These are phyloP conservation scores for Daubentonia madagascariensis DNA, from an alignment of 2,113 vertebrate species.

Conservation along the genomic window DNA sequence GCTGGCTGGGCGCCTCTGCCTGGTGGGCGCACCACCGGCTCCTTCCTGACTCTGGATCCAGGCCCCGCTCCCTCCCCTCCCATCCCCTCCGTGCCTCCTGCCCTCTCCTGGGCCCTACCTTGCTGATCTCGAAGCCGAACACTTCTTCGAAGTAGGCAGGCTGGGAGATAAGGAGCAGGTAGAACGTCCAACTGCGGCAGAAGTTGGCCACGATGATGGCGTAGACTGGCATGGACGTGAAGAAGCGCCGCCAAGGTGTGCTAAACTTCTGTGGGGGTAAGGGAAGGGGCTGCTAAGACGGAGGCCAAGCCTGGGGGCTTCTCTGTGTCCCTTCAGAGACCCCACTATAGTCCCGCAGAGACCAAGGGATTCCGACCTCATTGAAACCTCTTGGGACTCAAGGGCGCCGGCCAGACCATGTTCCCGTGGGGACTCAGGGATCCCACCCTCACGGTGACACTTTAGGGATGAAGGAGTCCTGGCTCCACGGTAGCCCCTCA, in stretches of 20 bases:
- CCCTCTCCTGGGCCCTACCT: conserved; percentile 79
- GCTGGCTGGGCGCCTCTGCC: fast-evolving
- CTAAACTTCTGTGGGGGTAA: conserved; percentile 89
- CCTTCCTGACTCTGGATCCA: background rate
- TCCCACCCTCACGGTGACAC: background rate
- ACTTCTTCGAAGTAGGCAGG: conserved; percentile 95
- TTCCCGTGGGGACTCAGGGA: background rate
- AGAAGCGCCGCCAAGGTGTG: conserved; percentile 91
- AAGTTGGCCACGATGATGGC: conserved; percentile 96
- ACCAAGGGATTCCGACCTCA: background rate
- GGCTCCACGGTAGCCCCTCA: background rate
- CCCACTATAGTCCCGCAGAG: background rate
- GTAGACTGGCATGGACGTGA: conserved; percentile 95
- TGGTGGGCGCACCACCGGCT: background rate
- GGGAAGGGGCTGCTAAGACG: background rate
- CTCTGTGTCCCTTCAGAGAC: background rate
- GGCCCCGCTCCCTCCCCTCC: too few relatives aligned
- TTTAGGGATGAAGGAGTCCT: background rate
- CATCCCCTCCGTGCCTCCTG: background rate
- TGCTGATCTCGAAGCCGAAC: conserved; percentile 95
- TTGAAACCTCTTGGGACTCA: background rate
- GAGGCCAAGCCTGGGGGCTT: background rate
- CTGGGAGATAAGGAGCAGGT: conserved; percentile 94
- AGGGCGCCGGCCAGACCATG: fast-evolving
- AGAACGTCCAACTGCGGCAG: conserved; percentile 95